Conservation (phyloP, 2,113 vertebrate genomes). For the Pelecanoides urinatrix region DNA sequence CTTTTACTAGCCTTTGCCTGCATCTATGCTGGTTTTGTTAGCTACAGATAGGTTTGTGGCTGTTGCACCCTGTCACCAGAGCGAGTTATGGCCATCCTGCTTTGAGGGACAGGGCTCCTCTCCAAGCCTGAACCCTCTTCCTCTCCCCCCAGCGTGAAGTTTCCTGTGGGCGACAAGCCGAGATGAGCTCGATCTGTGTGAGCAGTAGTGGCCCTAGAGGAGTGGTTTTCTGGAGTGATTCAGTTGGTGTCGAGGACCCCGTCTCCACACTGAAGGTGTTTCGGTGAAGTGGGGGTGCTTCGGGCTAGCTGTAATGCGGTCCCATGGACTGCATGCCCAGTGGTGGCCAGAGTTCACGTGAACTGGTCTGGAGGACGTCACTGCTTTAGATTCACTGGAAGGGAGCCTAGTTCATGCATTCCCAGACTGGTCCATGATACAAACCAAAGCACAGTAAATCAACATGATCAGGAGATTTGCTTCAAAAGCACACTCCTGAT, state of each 20-base stretch:
- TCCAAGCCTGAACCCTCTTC: neutral
- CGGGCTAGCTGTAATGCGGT: neutral
- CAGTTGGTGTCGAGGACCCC: neutral
- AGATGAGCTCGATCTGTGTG: accelerated
- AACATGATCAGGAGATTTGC: neutral
- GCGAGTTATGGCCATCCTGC: neutral
- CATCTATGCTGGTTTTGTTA: neutral
- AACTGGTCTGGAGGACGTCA: neutral
- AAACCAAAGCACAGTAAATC: neutral
- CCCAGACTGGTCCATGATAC: neutral
- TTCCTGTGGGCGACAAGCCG: neutral
- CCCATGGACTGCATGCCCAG: neutral
- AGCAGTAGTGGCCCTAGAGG: neutral
- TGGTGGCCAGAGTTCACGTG: neutral
- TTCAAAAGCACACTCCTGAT: neutral
- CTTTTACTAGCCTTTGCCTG: neutral
- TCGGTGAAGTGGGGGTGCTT: neutral
- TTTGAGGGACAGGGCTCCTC: neutral
- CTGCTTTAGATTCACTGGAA: neutral
- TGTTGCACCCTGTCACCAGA: neutral
- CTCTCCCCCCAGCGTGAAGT: neutral
- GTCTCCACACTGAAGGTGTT: neutral
- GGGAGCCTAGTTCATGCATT: neutral
- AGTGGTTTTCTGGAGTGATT: neutral
- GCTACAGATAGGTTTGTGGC: neutral